Base-by-base conservation (phyloP, 2,888 invertebrate genomes). In the Cyclophora punctaria region DNA sequence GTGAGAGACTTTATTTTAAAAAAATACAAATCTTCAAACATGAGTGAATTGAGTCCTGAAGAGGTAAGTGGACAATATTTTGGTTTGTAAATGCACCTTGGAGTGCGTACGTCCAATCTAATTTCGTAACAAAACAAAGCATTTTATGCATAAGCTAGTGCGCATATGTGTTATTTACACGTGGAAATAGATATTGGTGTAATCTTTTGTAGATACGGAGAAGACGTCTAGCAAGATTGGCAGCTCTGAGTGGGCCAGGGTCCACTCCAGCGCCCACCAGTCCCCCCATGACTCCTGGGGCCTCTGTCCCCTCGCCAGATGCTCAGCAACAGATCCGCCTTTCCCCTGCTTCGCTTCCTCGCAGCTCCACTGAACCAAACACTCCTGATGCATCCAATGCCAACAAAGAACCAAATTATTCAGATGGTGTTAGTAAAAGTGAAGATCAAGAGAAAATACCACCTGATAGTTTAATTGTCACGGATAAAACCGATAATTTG, bases 21-120 rank as follows among this genome's bases (percentile, higher is more conserved):
- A 59, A 66, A 67, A 67, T 60, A 71, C 64, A 59, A 61, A 66
- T 59, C 59, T 60, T 64, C 64, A 71, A 80, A 62, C 63, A 95
- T 95, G 95, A 94, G 94, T 88, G 96, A 96, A 91, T 89, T 96
- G 67, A 94, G 93, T 76, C 95, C 94, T 81, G 96, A 96, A 87
- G 96, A 96, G 93, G 96, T 95, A 89, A 92, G 92, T 89, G 20
- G 20, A 20, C 58, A 58, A 62, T 67, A 71, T 69, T 73, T 73
- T 77, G 74, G 77, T 79, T 78, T 78, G 77, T 80, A 75, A 75
- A 80, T 82, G 34, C n/a, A n/a, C 4, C 2, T 44, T 33, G 33
- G n/a, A 76, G 75, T 80, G 78, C 84, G 81, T 82, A 82, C 83
- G 80, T 81, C 71, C 75, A 80, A 75, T 87, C 84, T 84, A 86